Evolutionary conservation across 1,140 invertebrate genomes (phyloP), one percentile per base, ranked within the genome.

Genomic region (Drosophila tani): DNA sequence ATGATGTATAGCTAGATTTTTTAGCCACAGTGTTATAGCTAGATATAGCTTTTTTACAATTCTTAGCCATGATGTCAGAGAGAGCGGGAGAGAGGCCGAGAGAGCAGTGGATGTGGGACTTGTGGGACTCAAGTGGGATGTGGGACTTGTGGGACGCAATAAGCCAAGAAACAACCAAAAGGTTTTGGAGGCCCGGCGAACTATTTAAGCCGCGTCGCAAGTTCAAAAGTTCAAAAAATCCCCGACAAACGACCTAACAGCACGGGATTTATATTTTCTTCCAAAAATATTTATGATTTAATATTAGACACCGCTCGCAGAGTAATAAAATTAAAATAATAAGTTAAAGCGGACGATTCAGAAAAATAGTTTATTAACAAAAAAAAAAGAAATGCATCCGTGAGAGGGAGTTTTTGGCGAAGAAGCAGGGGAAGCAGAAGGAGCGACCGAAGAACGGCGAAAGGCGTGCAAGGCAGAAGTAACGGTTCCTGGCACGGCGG

Each of bases 391-490:
- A 40, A 71, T 73, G 56, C 55, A 47, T 73, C 62, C 51, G 69
- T 50, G 45, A 58, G 32, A 41, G 51, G 49, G 40, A 21, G 41
- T n/a, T 59, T 65, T 62, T 56, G 70, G 53, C 55, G 49, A 73
- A 64, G 55, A 65, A 43, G 55, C 47, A 81, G 50, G 43, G 75
- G 41, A 47, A 66, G 46, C 40, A 81, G 47, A 45, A 58, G 49
- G 73, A 58, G 56, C 66, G 59, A 73, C 79, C 70, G 68, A 77
- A 64, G 57, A 67, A 65, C 65, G 65, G 57, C 60, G 63, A 71
- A 71, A 63, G 53, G 71, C 60, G 82, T 86, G 79, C 58, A 79
- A 86, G 63, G 63, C 70, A 64, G 53, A 88, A 90, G 78, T 90
- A 90, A 90, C 85, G 71, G 85, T 90, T 90, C 58, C 62, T 69